phyloP scores from a whole-genome alignment of 2,888 invertebrate genomes.

The Brachyopa scutellaris region DNA sequence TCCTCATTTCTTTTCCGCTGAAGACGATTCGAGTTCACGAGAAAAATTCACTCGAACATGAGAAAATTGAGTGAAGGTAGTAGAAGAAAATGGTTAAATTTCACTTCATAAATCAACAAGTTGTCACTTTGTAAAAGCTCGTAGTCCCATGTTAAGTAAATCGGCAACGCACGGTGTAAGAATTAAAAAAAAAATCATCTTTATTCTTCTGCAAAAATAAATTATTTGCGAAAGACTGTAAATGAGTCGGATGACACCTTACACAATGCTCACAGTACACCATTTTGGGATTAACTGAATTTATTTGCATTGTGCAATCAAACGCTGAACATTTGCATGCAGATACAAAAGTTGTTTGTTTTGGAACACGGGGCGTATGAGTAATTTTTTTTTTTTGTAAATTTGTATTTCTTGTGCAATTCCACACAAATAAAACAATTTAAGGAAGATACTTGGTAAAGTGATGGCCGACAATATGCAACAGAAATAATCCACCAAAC shows the following conservation, averaged over 20 bases:
- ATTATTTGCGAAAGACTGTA: conserved; percentile 27
- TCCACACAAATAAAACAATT: too few species aligned
- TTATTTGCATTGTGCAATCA: conserved; percentile 20
- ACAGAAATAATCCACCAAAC: too few species aligned
- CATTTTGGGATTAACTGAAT: conserved; percentile 24
- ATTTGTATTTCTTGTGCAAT: too few species aligned
- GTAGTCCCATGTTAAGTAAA: conserved; percentile 54
- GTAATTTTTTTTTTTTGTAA: conserved; percentile 17
- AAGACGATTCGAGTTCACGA: background rate
- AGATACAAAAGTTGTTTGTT: conserved; percentile 3
- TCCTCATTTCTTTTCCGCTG: conserved; percentile 45
- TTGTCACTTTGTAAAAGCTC: conserved; percentile 50
- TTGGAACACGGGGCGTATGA: conserved; percentile 35
- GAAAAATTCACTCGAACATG: conserved; percentile 36
- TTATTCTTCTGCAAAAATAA: conserved; percentile 8
- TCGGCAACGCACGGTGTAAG: conserved; percentile 1
- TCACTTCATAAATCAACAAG: conserved; percentile 53
- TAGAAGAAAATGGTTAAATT: conserved; percentile 41
- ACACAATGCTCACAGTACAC: conserved; percentile 15
- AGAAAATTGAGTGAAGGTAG: conserved; percentile 29
- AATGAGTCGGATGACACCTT: conserved; percentile 10
- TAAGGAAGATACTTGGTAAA: too few species aligned
- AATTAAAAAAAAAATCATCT: too few species aligned
- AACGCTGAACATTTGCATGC: too few species aligned
- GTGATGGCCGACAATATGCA: too few species aligned